Evolutionary conservation across 2,797 vertebrate genomes (phyloP), one percentile per base, ranked within the genome.

Genomic region (Salmo trutta): DNA sequence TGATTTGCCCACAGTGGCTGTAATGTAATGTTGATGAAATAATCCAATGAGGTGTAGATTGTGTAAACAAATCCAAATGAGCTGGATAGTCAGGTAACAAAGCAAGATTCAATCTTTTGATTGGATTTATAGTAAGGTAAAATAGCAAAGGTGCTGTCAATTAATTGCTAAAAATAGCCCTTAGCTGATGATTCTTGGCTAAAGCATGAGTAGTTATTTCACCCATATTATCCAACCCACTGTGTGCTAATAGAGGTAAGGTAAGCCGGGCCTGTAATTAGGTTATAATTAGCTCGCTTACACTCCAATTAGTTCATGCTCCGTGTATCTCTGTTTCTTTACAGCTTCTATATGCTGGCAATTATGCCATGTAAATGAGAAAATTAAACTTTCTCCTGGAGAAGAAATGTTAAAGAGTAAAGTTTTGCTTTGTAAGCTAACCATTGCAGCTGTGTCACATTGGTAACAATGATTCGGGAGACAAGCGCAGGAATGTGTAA

Each of bases 261-360:
- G 88, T 91, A 91, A 87, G 81, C 83, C 81, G 77, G 81, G 74
- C 67, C 71, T 59, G 64, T 91, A 93, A 92, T 93, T 91, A 88
- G 78, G 72, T 90, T 87, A 81, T 89, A 92, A 92, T 90, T 90
- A 88, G 84, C 84, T 90, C 84, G 66, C 77, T 90, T 87, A 81
- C 87, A 87, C 83, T 89, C 82, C 80, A 83, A 90, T 88, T 84
- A 88, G 71, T 85, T 85, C n/a, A 82, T 78, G 54, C 51, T 85
- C 86, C 85, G 78, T 79, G 89, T 83, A 86, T 84, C 73, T 47
- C 74, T 84, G 75, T 85, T 85, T 71, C 77, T 31, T 84, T 79
- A 64, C 56, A 87, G 82, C 68, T 80, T 85, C 75, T 88, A 74
- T 78, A 79, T 82, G 79, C 77, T n/a, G 68, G 59, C 85, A 87